phyloP scores from a whole-genome alignment of 1,140 invertebrate genomes.

The Orius insidiosus region DNA sequence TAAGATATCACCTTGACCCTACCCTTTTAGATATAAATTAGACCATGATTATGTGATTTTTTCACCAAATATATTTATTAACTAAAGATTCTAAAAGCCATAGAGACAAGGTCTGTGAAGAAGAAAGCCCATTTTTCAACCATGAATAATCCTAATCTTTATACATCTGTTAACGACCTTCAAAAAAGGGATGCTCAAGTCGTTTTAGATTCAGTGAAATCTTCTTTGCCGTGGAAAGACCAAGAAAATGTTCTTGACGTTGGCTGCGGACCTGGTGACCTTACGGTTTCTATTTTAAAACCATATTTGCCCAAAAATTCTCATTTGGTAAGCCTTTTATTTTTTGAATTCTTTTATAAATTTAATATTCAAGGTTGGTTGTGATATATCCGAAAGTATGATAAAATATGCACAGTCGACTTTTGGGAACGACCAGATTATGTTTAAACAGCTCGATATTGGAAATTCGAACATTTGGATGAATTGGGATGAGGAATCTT shows the following conservation, averaged over 20 bases:
- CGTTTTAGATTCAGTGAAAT: slow-evolving; percentile 10
- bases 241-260: slow-evolving; percentile 40
- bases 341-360: slow-evolving; percentile 3
- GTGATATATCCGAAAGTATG: slow-evolving; percentile 26
- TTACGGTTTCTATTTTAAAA: slow-evolving; percentile 47
- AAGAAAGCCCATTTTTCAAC: neutral
- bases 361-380: slow-evolving; percentile 19
- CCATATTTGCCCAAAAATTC: slow-evolving; percentile 35
- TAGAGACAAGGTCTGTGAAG: too few species aligned
- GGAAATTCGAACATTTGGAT: slow-evolving; percentile 30
- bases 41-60: slow-evolving; percentile 4
- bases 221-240: slow-evolving; percentile 11
- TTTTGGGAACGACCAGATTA: slow-evolving; percentile 25
- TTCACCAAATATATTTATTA: too few species aligned
- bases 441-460: slow-evolving; percentile 49
- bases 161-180: slow-evolving; percentile 13
- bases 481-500: slow-evolving; percentile 30
- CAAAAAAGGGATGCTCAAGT: slow-evolving; percentile 16
- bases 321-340: slow-evolving; percentile 17
- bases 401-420: slow-evolving; percentile 23
- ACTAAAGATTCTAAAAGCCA: too few species aligned
- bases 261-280: slow-evolving; percentile 59
- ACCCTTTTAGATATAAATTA: neutral
- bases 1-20: too few species aligned
- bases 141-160: slow-evolving; percentile 18